Base-by-base conservation (phyloP, 2,888 invertebrate species). In the Acrocera orbiculus region DNA sequence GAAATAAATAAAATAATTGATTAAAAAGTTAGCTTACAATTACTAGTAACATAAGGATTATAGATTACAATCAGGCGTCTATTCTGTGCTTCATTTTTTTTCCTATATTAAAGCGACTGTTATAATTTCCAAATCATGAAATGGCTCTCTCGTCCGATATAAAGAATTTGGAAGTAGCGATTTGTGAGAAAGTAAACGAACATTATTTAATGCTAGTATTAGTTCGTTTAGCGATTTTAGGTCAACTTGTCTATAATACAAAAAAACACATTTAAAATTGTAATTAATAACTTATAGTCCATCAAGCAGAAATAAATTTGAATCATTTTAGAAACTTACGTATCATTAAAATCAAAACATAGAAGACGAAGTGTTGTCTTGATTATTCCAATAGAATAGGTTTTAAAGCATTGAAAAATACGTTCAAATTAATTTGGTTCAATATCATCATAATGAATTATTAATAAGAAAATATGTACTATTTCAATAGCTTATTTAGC, bases 401-500 rank as follows among this genome's bases (percentile, higher is more conserved):
- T 66, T 45, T 67, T 66, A 44, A 74, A 74, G 30, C 68, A 53
- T 3, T 57, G 52, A 31, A 76, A 63, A 4, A 75, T 41, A 26
- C 57, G 57, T 23, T 61, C 62, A 28, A 74, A 64, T 35, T 75
- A 68, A 5, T 44, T 45, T 2, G 65, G 58, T 4, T 57, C 52
- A 32, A 73, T 57, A 10, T 56, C 45, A 20, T 58, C 52, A 38
- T 67, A 61, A 38, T 67, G 60, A 3, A 65, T 58, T 16, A 71
- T 61, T n/a, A 72, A 54, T n/a, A 71, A 48, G 2, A 76, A 50
- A 14, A 69, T 64, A 42, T 73, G 67, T 24, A 74, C 44, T 4
- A 76, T 65, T 46, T 73, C 71, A 15, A 67, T 56, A 40, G 70
- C 72, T 50, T 77, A 76, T 26, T 70, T 60, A 4, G 71, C 58